Conservation (phyloP, 1,140 invertebrate species). For the Drosophila gunungcola region DNA sequence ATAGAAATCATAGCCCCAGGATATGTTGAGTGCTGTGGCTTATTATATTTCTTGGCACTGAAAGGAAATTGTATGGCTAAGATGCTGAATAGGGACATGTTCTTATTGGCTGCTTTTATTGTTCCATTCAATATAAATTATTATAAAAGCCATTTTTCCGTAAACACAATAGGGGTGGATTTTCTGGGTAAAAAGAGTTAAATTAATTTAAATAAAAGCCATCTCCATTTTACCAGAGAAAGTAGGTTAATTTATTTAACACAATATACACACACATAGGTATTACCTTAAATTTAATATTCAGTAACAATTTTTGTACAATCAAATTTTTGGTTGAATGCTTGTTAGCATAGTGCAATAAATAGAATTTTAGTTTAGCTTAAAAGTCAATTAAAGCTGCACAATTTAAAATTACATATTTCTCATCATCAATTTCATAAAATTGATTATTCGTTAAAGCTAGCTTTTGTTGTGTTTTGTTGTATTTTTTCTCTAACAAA, state of each 20-base stretch:
- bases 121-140: conserved; percentile 9
- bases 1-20: conserved; percentile 23
- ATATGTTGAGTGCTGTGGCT: conserved; percentile 40
- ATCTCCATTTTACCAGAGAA: too few relatives aligned
- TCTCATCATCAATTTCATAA: not conserved
- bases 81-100: conserved; percentile 13
- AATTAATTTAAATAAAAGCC: not conserved
- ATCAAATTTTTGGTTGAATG: not conserved
- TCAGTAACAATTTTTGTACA: not conserved
- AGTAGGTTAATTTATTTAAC: too few relatives aligned
- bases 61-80: conserved; percentile 13
- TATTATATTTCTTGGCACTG: conserved; percentile 33
- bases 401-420: conserved; percentile 3
- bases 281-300: not conserved
- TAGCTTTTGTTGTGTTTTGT: not conserved
- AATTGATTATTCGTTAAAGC: not conserved
- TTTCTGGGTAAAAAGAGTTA: not conserved
- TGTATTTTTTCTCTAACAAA: not conserved
- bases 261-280: not conserved
- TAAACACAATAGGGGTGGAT: not conserved
- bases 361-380: not conserved
- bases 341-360: not conserved
- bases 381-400: not conserved
- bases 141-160: not conserved
- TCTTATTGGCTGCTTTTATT: conserved; percentile 4